phyloP scores from a whole-genome alignment of 92 coral and sea anemone genomes.

The Siderastrea siderea region DNA sequence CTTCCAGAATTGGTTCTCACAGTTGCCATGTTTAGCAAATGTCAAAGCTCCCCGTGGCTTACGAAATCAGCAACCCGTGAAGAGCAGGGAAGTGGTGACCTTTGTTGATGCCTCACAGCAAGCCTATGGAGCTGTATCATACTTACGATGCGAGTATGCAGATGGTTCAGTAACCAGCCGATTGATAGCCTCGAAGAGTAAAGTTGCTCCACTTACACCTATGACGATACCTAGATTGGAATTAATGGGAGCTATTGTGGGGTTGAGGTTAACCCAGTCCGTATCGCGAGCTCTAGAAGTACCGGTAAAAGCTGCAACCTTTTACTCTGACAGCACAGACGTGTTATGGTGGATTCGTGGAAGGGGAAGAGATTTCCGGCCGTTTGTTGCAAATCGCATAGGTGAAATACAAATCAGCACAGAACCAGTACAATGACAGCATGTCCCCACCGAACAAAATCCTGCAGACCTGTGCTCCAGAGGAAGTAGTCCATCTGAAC shows the following conservation, averaged over 20 bases:
- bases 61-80: slow-evolving; percentile 41
- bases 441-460: slow-evolving; percentile 68
- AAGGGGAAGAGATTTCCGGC: slow-evolving; percentile 61
- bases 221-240: slow-evolving; percentile 70
- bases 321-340: slow-evolving; percentile 74
- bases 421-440: slow-evolving; percentile 73
- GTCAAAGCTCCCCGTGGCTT: slow-evolving; percentile 69
- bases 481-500: slow-evolving; percentile 51
- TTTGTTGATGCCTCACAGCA: slow-evolving; percentile 80
- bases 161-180: slow-evolving; percentile 50
- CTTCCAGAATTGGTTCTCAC: slow-evolving; percentile 58
- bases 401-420: slow-evolving; percentile 71
- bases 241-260: slow-evolving; percentile 63
- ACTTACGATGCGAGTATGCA: slow-evolving; percentile 57
- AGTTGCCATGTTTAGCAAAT: slow-evolving; percentile 31
- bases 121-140: slow-evolving; percentile 72
- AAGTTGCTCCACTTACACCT: slow-evolving; percentile 64
- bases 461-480: slow-evolving; percentile 65
- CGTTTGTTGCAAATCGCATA: slow-evolving; percentile 81
- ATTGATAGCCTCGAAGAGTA: slow-evolving; percentile 62
- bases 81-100: slow-evolving; percentile 48
- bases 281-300: slow-evolving; percentile 39
- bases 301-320: slow-evolving; percentile 48
- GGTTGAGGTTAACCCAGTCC: slow-evolving; percentile 68
- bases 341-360: slow-evolving; percentile 84